These are phyloP conservation scores for Nowickia ferox DNA, from an alignment of 2,888 invertebrate genomes.

Conservation along the genomic window DNA sequence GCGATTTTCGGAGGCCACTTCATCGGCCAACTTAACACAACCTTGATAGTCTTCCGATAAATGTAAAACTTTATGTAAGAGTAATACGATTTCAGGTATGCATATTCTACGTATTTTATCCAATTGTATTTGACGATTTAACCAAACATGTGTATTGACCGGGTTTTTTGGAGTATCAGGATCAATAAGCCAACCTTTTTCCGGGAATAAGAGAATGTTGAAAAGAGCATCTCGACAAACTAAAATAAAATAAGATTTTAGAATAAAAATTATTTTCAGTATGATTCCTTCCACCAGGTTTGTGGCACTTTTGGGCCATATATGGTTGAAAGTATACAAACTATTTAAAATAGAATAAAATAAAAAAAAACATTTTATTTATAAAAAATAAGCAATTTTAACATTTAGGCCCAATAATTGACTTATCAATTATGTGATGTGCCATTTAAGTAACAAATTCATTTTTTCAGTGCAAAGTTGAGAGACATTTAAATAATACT, in stretches of 20 bases:
- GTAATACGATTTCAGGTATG: slow-evolving; percentile 91
- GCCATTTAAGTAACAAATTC: no score
- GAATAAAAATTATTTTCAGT: background rate
- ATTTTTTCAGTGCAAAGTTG: no score
- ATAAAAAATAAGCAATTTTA: no score
- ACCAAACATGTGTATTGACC: slow-evolving; percentile 84
- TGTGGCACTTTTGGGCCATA: no score
- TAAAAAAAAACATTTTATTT: no score
- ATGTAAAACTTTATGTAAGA: slow-evolving; percentile 91
- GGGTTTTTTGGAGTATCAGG: slow-evolving; percentile 85
- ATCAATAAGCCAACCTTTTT: slow-evolving; percentile 95
- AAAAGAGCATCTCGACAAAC: slow-evolving; percentile 91
- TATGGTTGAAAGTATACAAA: no score
- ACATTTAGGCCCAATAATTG: no score
- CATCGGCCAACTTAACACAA: slow-evolving; percentile 90
- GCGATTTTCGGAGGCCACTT: slow-evolving; percentile 91
- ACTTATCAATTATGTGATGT: no score
- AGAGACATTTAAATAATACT: no score
- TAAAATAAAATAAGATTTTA: slow-evolving; percentile 79
- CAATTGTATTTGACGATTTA: slow-evolving; percentile 86
- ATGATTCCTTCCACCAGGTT: background rate
- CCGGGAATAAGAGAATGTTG: slow-evolving; percentile 94
- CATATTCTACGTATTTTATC: slow-evolving; percentile 90
- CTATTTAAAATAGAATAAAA: no score
- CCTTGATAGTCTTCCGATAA: slow-evolving; percentile 90